These are phyloP conservation scores for Ptilonorhynchus violaceus DNA, from an alignment of 2,113 vertebrate species.

Conservation along the genomic window DNA sequence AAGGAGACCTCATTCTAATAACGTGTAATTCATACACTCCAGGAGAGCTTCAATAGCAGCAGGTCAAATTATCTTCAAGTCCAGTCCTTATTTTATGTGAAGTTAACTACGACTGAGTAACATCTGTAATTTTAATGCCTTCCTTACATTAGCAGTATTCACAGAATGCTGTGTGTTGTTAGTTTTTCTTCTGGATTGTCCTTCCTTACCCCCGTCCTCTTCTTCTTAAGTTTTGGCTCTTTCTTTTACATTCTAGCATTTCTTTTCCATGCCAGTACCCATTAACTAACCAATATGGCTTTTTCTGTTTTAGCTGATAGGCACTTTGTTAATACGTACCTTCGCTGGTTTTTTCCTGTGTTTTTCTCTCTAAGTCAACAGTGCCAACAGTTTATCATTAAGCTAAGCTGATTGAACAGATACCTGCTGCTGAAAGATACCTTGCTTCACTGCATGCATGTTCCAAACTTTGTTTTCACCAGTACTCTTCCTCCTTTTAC, in stretches of 20 bases:
- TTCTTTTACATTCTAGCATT: background rate
- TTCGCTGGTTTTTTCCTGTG: background rate
- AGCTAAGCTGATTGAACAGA: background rate
- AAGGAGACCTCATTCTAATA: background rate
- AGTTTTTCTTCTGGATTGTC: background rate
- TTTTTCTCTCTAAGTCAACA: background rate
- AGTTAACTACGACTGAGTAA: background rate
- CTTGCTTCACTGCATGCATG: background rate
- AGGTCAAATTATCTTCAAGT: background rate
- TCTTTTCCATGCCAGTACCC: background rate
- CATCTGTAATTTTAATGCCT: background rate
- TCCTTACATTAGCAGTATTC: background rate
- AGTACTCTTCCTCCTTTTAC: background rate
- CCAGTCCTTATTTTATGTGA: background rate
- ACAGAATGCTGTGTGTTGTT: background rate
- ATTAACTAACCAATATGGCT: background rate
- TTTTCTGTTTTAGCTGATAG: background rate
- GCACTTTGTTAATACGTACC: background rate
- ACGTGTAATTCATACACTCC: background rate
- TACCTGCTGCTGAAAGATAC: background rate
- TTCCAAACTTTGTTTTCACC: background rate
- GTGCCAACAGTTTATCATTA: background rate
- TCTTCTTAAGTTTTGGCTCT: background rate
- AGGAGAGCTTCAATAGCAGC: background rate
- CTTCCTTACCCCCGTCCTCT: rapidly evolving